phyloP scores from a whole-genome alignment of 2,888 invertebrate genomes.

The Eupithecia dodoneata region DNA sequence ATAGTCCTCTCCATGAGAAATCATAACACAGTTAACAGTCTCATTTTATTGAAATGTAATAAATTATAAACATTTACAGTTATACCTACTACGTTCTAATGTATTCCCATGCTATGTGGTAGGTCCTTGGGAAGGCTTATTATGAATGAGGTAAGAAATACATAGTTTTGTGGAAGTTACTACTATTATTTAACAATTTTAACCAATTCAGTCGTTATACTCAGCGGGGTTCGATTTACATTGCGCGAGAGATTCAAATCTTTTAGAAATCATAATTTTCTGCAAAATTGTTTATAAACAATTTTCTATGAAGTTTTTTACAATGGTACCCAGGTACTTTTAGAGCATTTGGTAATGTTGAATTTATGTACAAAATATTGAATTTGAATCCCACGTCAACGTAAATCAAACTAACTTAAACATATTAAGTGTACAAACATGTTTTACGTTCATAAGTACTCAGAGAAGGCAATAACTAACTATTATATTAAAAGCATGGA shows the following conservation, averaged over 20 bases:
- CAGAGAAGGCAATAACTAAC: background rate
- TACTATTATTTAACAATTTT: background rate
- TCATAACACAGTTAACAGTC: constrained; percentile 18
- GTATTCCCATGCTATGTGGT: background rate
- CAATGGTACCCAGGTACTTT: background rate
- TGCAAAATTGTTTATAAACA: background rate
- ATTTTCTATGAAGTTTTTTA: background rate
- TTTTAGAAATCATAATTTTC: background rate
- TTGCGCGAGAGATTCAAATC: background rate
- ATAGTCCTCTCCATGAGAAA: background rate
- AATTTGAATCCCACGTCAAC: background rate
- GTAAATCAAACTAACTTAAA: background rate
- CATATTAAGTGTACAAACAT: background rate
- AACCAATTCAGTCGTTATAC: background rate
- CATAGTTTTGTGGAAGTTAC: background rate
- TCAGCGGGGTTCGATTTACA: background rate
- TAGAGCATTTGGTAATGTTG: background rate
- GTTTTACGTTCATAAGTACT: background rate
- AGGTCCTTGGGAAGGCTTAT: background rate
- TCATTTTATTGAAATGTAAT: constrained; percentile 39
- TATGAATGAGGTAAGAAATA: background rate
- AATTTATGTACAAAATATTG: background rate
- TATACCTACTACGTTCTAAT: background rate
- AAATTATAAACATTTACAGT: constrained; percentile 44
- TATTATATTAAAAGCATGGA: background rate